Evolutionary conservation across 1,140 invertebrate species (phyloP), one percentile per base, ranked within the genome.

Genomic region (Drosophila virilis): DNA sequence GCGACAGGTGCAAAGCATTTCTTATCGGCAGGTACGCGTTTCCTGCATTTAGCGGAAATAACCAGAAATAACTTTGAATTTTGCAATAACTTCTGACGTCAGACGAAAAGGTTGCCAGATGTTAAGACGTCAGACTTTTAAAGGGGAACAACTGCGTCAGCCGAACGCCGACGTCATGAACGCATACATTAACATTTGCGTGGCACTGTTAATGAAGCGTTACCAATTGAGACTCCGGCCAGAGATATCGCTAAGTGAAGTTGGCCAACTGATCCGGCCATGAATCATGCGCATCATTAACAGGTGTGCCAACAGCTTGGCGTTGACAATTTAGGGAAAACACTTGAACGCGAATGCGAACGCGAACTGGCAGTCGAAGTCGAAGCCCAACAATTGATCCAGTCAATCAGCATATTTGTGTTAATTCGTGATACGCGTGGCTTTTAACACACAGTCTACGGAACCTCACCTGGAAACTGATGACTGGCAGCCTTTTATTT

Each of bases 371-470:
- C 43, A 58, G 55, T 46, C 22, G 22, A 28, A 28, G 4, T 28
- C 4, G 22, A 45, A 32, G 59, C 33, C 51, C 54, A 38, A 12
- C 50, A 54, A 88, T 86, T 86, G 54, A 79, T 76, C 57, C 46
- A 50, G 48, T 50, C 66, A 88, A 88, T 88, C 76, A 83, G 61
- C 84, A 74, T 55, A 38, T 48, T 70, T 65, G 77, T 88, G 83
- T 74, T 88, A 88, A 88, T 88, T 88, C 50, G 62, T 61, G 77
- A 75, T 77, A 77, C 83, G 83, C 83, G 83, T 88, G 83, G 79
- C 83, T 83, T 88, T 88, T 79, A 82, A 73, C 72, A 74, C 71
- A 6, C 55, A 57, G 45, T 66, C 68, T 15, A 12, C 51, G 13
- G 13, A 37, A 37, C 13, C 15, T 13, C 15, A 35, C 33, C 6